Percentiles rank a stretch among this genome's conserved stretches.
phyloP scores from a whole-genome alignment of 2,797 vertebrate genomes.

The Sebastes nivosus region DNA sequence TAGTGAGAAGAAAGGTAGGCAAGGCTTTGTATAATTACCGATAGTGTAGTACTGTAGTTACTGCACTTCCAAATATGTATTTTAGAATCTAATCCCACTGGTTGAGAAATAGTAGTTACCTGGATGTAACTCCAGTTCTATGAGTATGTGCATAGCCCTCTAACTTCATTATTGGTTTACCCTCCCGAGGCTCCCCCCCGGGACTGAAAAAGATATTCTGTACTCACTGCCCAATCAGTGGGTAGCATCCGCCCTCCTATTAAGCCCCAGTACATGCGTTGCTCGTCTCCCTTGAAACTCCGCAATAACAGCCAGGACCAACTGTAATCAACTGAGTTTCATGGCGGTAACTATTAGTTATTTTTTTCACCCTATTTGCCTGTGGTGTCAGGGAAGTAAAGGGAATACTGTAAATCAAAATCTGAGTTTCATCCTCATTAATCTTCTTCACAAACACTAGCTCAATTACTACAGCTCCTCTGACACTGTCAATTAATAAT shows the following conservation, averaged over 20 bases:
- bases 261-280: neutral
- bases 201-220: too few relatives aligned
- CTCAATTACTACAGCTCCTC: neutral
- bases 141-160: too few relatives aligned
- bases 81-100: neutral
- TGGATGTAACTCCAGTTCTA: neutral
- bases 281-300: neutral
- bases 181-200: too few relatives aligned
- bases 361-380: neutral
- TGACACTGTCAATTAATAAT: slow-evolving; percentile 26
- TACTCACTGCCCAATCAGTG: too few relatives aligned
- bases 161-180: too few relatives aligned
- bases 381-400: neutral
- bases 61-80: neutral
- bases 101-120: neutral
- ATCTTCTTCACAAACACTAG: slow-evolving; percentile 14
- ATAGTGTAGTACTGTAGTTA: neutral
- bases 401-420: neutral
- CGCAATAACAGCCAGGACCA: neutral
- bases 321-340: neutral
- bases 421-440: slow-evolving; percentile 8
- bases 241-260: neutral
- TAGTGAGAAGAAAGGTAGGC: too few relatives aligned
- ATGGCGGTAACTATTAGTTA: neutral
- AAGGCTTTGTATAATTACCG: neutral